Percentiles rank a stretch among this genome's conserved stretches.
Conservation (phyloP, 2,797 vertebrate species). For the Nannoperca australis region DNA sequence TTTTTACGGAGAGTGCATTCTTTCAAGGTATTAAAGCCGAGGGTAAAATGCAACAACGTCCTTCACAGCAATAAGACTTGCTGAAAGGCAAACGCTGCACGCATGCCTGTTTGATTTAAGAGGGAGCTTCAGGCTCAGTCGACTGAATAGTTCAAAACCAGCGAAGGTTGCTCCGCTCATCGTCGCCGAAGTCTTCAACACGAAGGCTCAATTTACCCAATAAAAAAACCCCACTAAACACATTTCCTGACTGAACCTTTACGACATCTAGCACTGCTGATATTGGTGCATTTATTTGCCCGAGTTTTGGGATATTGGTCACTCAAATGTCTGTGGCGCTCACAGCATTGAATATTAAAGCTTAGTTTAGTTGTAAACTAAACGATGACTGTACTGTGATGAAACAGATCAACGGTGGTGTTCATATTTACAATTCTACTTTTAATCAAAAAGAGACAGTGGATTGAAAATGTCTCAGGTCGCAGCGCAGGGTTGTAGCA, state of each 20-base stretch:
- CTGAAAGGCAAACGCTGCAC: constrained; percentile 24
- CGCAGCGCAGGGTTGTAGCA: no score
- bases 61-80: constrained; percentile 30
- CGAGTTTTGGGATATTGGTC: neutral
- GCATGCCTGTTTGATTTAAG: constrained; percentile 29
- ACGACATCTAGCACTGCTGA: neutral
- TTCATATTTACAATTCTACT: no score
- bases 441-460: no score
- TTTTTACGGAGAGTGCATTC: constrained; percentile 14
- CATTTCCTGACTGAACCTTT: neutral
- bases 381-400: no score
- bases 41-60: constrained; percentile 42
- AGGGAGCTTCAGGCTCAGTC: neutral
- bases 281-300: neutral
- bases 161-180: neutral
- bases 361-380: no score
- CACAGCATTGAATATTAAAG: neutral
- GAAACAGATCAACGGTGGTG: no score
- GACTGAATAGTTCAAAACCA: constrained; percentile 30
- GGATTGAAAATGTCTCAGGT: no score
- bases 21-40: constrained; percentile 22
- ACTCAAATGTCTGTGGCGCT: neutral
- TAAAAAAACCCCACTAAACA: neutral
- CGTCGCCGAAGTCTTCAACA: neutral
- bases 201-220: neutral